Evolutionary conservation across 1,140 invertebrate genomes (phyloP), one percentile per base, ranked within the genome.

Genomic region (Bombyx mori): DNA sequence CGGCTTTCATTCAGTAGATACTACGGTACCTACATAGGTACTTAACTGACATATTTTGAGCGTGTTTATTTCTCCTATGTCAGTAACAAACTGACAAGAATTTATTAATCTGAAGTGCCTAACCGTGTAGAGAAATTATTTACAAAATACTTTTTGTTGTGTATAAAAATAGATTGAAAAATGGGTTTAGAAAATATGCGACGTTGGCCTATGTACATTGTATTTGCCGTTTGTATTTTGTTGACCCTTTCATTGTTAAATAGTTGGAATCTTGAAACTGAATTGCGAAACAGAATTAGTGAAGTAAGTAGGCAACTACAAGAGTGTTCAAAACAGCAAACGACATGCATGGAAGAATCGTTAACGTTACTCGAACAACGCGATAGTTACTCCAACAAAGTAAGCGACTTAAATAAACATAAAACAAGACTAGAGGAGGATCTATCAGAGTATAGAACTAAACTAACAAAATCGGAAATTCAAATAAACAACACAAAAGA

Each of bases 161-260:
- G 12, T 18, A 18, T 18, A 18, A 18, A 18, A 18, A 18, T 18
- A 18, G 12, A 18, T 18, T 18, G 12, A 18, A 18, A 18, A 76
- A 86, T 86, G 83, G 82, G 83, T 62, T 77, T 87, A 63, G 83
- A 87, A 80, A 87, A 82, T 71, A 87, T 85, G 83, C 83, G 83
- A 72, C 83, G 82, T 56, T 87, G 83, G 83, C 83, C 82, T 48
- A 78, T 87, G 75, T 85, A 85, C 56, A 75, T 85, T 62, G 69
- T 83, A 47, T 85, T 85, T 55, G 80, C 79, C 18, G 65, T 79
- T 54, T 82, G 80, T 56, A 78, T 87, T 66, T 75, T 85, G 64
- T 75, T 87, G 51, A 73, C 77, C 63, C 77, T 85, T 77, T 82
- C 80, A 78, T 75, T 87, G 54, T 75, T 87, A 22, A 87, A 84